Conservation (phyloP, 2,888 invertebrate species). For the Brachypterus glaber region DNA sequence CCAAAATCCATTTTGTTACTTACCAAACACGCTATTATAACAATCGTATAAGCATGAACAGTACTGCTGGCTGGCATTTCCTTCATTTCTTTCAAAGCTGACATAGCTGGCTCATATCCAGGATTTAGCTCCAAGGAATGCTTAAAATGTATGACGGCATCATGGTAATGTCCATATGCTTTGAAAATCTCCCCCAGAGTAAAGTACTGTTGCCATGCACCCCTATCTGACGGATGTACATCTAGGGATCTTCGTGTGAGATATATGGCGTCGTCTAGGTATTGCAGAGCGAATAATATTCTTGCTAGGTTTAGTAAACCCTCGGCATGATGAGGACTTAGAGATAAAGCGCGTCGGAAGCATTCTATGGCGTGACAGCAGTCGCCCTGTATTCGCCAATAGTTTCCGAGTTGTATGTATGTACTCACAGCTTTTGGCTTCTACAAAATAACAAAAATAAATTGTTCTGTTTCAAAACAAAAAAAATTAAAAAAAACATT, state of each 20-base stretch:
- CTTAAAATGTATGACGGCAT: constrained; percentile 72
- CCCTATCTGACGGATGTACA: constrained; percentile 74
- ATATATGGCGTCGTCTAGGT: constrained; percentile 83
- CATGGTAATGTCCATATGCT: constrained; percentile 82
- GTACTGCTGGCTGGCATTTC: constrained; percentile 68
- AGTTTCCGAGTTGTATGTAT: constrained; percentile 86
- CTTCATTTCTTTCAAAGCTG: constrained; percentile 74
- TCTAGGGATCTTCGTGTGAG: constrained; percentile 76
- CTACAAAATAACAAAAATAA: constrained; percentile 31
- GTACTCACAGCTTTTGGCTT: constrained; percentile 76
- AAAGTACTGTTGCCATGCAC: constrained; percentile 86
- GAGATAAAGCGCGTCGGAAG: constrained; percentile 74
- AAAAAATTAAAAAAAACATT: background rate
- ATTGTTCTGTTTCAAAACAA: background rate
- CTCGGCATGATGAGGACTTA: constrained; percentile 81
- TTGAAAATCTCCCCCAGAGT: constrained; percentile 87
- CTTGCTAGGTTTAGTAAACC: constrained; percentile 75
- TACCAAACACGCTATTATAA: constrained; percentile 81
- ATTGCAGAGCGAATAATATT: constrained; percentile 76
- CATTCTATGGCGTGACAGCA: constrained; percentile 82
- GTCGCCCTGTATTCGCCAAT: constrained; percentile 84
- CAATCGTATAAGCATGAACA: constrained; percentile 75
- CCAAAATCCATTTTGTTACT: constrained; percentile 29
- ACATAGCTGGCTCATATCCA: constrained; percentile 72
- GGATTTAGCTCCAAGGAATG: constrained; percentile 78